phyloP scores from a whole-genome alignment of 53 echinoderm and acorn worm species.

The Mesocentrotus franciscanus region DNA sequence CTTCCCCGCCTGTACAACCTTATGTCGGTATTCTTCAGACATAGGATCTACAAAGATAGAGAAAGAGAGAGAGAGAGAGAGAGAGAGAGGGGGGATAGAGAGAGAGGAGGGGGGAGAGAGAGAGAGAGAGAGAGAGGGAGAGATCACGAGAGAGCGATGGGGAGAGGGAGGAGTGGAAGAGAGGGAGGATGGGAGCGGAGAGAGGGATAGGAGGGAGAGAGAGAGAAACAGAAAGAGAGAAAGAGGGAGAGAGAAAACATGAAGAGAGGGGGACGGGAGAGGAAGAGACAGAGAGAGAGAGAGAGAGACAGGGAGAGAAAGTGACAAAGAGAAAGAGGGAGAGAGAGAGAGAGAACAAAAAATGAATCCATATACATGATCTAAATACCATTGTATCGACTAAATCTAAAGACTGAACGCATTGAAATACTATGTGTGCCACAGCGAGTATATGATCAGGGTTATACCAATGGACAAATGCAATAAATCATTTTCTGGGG shows the following conservation, averaged over 20 bases:
- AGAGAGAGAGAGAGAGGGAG: not conserved
- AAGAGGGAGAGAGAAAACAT: too few species aligned
- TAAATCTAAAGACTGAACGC: too few species aligned
- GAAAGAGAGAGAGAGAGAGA: not conserved
- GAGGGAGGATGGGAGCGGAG: not conserved
- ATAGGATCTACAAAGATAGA: not conserved
- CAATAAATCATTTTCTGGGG: too few species aligned
- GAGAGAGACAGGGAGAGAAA: not conserved
- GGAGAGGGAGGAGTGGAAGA: not conserved
- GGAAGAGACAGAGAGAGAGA: not conserved
- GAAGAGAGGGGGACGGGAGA: not conserved
- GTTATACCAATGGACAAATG: too few species aligned
- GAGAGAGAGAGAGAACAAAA: too few species aligned
- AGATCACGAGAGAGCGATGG: not conserved
- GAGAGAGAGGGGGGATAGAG: not conserved
- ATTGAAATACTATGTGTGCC: too few species aligned
- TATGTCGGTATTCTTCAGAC: constrained; percentile 9
- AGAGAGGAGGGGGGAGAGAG: not conserved
- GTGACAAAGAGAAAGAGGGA: not conserved
- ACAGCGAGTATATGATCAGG: too few species aligned
- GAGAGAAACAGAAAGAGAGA: not conserved
- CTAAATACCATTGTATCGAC: too few species aligned
- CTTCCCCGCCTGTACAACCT: not conserved
- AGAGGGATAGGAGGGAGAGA: not conserved
- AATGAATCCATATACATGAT: too few species aligned